Evolutionary conservation across 2,113 vertebrate genomes (phyloP), one percentile per base, ranked within the genome.

Genomic region (Bambusicola thoracicus): DNA sequence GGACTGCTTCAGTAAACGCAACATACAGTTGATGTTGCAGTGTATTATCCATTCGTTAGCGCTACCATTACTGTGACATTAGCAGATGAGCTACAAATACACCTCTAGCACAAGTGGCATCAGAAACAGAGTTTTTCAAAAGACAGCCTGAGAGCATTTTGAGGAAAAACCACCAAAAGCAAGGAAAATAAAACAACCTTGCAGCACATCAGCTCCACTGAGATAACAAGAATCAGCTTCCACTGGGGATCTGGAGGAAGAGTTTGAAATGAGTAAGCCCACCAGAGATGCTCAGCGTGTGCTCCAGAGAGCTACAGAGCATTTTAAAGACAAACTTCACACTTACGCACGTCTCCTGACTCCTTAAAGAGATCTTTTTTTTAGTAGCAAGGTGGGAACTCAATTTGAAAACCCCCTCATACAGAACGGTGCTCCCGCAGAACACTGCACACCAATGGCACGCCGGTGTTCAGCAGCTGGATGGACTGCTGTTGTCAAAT

Each of bases 201-300:
- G 16, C 24, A 72, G 61, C 10, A 44, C 2, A 5, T 2, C 51
- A 38, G 32, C 25, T 58, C 4, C 30, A 3, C 14, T n/a, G 1
- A 15, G 36, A n/a, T 13, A 30, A 0, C 3, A 51, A 41, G n/a
- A 63, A 51, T 44, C 21, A 29, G 2, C 20, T 82, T 68, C 40
- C n/a, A 11, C 5, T 2, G 83, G 10, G 21, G 3, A 38, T 41
- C 66, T 36, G 22, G 3, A n/a, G 25, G 84, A 78, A 51, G 46
- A 1, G 18, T 43, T 65, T 11, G 34, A 84, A 90, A 63, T 3
- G 8, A 14, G 24, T 11, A 68, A 43, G 13, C 8, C 34, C 15
- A 76, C 20, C 32, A 61, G 38, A 70, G 21, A 61, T 3, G 21
- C 38, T 38, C 36, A 2, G 0, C 1, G 2, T 0, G 2, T 0